Percentiles rank a stretch among this genome's conserved stretches.
phyloP scores from a whole-genome alignment of 2,797 vertebrate species.

The Sciurus carolinensis region DNA sequence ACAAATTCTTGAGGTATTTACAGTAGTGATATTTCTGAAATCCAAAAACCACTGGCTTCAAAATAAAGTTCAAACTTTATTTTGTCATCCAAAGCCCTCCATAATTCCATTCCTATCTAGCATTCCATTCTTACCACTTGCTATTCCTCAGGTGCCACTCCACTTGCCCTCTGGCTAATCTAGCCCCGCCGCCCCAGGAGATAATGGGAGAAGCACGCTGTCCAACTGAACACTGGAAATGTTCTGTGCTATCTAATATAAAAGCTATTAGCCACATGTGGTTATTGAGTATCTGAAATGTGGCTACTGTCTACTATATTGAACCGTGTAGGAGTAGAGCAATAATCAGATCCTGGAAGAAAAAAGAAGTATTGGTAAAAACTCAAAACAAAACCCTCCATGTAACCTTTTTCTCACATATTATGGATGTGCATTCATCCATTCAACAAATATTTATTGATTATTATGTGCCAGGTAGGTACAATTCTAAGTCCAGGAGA shows the following conservation, averaged over 20 bases:
- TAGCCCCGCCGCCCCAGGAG: no score
- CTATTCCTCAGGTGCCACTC: background rate
- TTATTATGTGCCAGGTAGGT: constrained; percentile 3
- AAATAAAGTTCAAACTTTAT: constrained; percentile 32
- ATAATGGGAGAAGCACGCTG: background rate
- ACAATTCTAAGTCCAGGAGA: background rate
- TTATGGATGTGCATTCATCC: background rate
- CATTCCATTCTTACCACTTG: background rate
- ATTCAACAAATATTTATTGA: background rate
- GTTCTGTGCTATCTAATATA: background rate
- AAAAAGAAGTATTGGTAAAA: background rate
- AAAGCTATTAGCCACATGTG: background rate
- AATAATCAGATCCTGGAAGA: background rate
- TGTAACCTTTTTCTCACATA: constrained; percentile 22
- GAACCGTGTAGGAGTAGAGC: background rate
- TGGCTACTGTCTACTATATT: background rate
- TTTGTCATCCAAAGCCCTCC: background rate
- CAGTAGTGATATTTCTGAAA: constrained; percentile 24
- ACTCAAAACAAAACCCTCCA: background rate
- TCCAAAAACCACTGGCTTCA: constrained; percentile 25
- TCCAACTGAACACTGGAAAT: constrained; percentile 9
- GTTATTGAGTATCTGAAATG: background rate
- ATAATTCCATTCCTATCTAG: background rate
- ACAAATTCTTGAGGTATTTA: constrained; percentile 3
- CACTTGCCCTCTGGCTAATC: background rate